Evolutionary conservation across 1,140 invertebrate genomes (phyloP).

Genomic region (Eupeodes corollae): DNA sequence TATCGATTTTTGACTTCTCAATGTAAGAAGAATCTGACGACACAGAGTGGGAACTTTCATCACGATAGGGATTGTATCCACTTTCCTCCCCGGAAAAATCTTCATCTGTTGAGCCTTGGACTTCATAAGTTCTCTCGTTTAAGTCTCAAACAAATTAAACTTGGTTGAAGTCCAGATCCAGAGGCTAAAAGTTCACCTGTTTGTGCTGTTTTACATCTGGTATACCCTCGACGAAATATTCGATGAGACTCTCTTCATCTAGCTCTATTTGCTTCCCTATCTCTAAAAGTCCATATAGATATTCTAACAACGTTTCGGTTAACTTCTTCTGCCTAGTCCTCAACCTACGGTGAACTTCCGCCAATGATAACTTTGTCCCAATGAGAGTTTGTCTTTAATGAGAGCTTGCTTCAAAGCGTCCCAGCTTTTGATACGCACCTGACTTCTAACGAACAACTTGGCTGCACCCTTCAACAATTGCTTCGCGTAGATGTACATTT

Average conservation of each 20-base stretch:
- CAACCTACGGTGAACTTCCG: constrained; percentile 1
- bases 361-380: neutral
- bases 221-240: constrained; percentile 4
- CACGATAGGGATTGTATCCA: too few species aligned
- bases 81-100: too few species aligned
- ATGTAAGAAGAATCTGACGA: too few species aligned
- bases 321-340: neutral
- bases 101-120: too few species aligned
- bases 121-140: too few species aligned
- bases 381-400: neutral
- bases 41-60: too few species aligned
- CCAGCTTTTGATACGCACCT: neutral
- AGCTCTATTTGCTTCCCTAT: neutral
- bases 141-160: too few species aligned
- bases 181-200: too few species aligned
- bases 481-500: constrained; percentile 3
- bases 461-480: constrained; percentile 4
- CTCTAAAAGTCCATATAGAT: constrained; percentile 3
- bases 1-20: too few species aligned
- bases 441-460: constrained; percentile 1
- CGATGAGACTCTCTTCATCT: constrained; percentile 2
- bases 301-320: constrained; percentile 1
- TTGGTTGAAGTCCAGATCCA: too few species aligned
- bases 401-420: neutral
- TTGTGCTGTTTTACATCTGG: neutral